Evolutionary conservation across 2,797 vertebrate genomes (phyloP).

Genomic region (Peromyscus attwateri): DNA sequence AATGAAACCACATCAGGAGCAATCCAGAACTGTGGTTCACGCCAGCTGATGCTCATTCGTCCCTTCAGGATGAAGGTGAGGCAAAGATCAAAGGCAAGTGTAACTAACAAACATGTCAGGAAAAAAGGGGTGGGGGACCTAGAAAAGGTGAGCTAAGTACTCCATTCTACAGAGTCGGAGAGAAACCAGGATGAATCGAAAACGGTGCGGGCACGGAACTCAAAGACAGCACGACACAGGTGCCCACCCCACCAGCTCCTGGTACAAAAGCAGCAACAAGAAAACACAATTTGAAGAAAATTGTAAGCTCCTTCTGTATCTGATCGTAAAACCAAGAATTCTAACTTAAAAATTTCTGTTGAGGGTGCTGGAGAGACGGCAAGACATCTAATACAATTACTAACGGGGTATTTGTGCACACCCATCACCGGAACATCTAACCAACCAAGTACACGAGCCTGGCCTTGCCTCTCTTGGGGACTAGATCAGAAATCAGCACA

Average conservation of each 20-base stretch:
- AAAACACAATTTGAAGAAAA: neutral
- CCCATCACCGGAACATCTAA: neutral
- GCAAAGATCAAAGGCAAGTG: neutral
- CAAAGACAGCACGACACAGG: neutral
- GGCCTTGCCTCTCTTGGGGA: neutral
- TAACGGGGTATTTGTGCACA: neutral
- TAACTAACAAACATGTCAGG: neutral
- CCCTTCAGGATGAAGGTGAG: neutral
- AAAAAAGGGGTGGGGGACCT: neutral
- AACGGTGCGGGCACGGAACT: neutral
- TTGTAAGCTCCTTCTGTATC: neutral
- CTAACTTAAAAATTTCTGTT: neutral
- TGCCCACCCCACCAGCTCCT: neutral
- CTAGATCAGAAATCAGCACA: neutral
- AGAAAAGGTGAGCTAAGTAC: neutral
- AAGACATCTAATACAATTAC: neutral
- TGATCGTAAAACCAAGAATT: neutral
- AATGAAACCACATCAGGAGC: neutral
- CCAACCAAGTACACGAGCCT: neutral
- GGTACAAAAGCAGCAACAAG: neutral
- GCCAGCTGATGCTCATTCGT: neutral
- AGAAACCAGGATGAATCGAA: neutral
- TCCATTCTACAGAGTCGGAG: neutral
- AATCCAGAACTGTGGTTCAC: neutral
- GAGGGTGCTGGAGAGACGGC: neutral